Conservation (phyloP, 92 coral and sea anemone species). For the Nematostella vectensis region DNA sequence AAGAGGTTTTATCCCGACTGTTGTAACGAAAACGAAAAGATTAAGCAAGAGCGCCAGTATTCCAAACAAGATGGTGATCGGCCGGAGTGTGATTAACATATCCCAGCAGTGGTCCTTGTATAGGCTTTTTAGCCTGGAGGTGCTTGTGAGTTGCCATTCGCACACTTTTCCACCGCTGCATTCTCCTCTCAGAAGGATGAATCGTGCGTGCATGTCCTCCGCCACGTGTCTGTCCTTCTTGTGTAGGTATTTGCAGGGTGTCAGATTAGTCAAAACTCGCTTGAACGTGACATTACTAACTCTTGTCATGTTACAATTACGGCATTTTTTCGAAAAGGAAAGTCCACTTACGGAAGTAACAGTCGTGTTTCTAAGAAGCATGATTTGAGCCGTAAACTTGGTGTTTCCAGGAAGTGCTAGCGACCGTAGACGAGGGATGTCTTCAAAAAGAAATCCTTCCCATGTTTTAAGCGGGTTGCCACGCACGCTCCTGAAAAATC, state of each 20-base stretch:
- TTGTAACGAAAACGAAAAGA: slow-evolving; percentile 20
- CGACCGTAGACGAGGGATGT: slow-evolving; percentile 19
- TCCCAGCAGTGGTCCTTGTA: slow-evolving; percentile 35
- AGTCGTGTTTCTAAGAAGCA: slow-evolving; percentile 20
- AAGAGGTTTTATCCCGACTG: slow-evolving; percentile 11
- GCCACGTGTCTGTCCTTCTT: slow-evolving; percentile 12
- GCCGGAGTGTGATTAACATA: slow-evolving; percentile 7
- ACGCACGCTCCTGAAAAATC: slow-evolving; percentile 20
- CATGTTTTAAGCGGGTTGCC: slow-evolving; percentile 27
- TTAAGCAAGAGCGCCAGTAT: slow-evolving; percentile 24
- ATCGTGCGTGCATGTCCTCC: slow-evolving; percentile 21
- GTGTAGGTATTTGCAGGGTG: slow-evolving; percentile 23
- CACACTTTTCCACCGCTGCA: slow-evolving; percentile 17
- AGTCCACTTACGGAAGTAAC: slow-evolving; percentile 18
- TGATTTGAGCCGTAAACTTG: slow-evolving; percentile 4
- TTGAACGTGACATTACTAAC: slow-evolving; percentile 9
- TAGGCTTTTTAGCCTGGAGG: not conserved
- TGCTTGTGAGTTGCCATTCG: slow-evolving; percentile 2
- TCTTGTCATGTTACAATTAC: slow-evolving; percentile 27
- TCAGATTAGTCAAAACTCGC: not conserved
- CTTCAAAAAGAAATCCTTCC: slow-evolving; percentile 14
- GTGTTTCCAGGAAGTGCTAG: slow-evolving; percentile 25
- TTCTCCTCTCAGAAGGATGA: slow-evolving; percentile 18
- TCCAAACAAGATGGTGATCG: slow-evolving; percentile 26
- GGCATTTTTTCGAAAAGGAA: slow-evolving; percentile 21